A percentile compares a stretch with the other conserved stretches of the same genome.
These are phyloP conservation scores for Phalanger gymnotis DNA, from an alignment of 2,797 vertebrate species.

Conservation along the genomic window DNA sequence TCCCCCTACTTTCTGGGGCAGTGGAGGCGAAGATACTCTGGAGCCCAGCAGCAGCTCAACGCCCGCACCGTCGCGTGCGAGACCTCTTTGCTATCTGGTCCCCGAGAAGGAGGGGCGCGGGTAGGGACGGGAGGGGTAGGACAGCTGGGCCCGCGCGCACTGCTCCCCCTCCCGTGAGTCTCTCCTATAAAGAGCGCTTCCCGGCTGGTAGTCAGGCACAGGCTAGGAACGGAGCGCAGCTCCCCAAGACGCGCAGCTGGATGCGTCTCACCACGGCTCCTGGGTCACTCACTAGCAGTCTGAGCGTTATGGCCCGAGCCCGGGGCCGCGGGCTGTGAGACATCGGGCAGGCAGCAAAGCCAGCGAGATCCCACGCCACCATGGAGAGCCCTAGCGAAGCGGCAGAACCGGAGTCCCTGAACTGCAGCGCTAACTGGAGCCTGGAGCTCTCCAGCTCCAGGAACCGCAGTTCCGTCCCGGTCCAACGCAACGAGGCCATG, in stretches of 20 bases:
- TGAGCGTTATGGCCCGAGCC: neutral
- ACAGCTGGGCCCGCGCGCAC: neutral
- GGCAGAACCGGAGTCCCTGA: neutral
- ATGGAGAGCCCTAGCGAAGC: neutral
- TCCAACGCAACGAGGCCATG: constrained; percentile 95
- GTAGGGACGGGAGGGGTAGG: neutral
- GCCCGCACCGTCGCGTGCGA: neutral
- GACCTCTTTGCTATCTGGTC: neutral
- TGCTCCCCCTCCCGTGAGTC: neutral
- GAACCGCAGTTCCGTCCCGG: constrained; percentile 88
- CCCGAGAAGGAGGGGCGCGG: neutral
- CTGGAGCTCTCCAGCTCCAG: neutral
- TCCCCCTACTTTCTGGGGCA: neutral
- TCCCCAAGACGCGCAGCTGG: neutral
- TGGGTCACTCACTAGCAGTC: neutral
- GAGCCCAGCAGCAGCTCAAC: neutral
- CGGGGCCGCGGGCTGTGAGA: neutral
- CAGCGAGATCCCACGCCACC: neutral
- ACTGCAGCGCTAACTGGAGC: constrained; percentile 57
- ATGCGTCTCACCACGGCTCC: neutral
- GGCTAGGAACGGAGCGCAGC: neutral
- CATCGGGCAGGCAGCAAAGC: neutral
- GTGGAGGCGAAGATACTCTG: neutral
- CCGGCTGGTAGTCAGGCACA: neutral
- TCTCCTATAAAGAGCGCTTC: neutral